These are phyloP conservation scores for Aphaenogaster ashmeadi DNA, from an alignment of 1,140 invertebrate species.

Conservation along the genomic window DNA sequence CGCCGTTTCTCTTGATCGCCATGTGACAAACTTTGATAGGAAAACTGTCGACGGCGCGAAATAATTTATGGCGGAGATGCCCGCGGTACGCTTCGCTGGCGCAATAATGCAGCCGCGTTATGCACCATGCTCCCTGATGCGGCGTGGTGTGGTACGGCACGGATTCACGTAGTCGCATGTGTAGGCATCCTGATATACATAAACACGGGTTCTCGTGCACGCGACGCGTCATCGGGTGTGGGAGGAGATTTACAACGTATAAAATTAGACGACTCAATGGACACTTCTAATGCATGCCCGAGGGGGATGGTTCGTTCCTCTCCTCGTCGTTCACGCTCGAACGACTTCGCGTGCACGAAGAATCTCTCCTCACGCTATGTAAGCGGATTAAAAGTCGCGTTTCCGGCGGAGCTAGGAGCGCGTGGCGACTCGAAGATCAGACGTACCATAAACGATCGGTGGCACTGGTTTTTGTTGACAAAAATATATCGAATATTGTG, in stretches of 20 bases:
- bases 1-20: slow-evolving; percentile 39
- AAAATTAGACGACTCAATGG: slow-evolving; percentile 63
- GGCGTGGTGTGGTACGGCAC: background rate
- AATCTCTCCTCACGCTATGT: slow-evolving; percentile 34
- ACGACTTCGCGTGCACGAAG: background rate
- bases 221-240: slow-evolving; percentile 71
- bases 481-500: background rate
- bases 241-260: slow-evolving; percentile 77
- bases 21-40: slow-evolving; percentile 61
- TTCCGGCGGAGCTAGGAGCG: slow-evolving; percentile 5
- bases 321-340: slow-evolving; percentile 55
- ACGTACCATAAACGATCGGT: background rate
- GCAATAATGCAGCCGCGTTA: slow-evolving; percentile 21
- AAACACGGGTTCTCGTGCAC: slow-evolving; percentile 49
- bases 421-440: background rate
- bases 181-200: slow-evolving; percentile 70
- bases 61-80: slow-evolving; percentile 71
- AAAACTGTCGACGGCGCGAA: slow-evolving; percentile 55
- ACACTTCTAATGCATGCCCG: slow-evolving; percentile 8
- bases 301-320: slow-evolving; percentile 19
- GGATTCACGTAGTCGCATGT: slow-evolving; percentile 60
- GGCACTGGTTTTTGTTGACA: background rate
- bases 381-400: slow-evolving; percentile 47
- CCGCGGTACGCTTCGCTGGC: slow-evolving; percentile 31
- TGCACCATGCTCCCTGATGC: background rate